These are phyloP conservation scores for Hemaris fuciformis DNA, from an alignment of 2,888 invertebrate genomes.

Conservation along the genomic window DNA sequence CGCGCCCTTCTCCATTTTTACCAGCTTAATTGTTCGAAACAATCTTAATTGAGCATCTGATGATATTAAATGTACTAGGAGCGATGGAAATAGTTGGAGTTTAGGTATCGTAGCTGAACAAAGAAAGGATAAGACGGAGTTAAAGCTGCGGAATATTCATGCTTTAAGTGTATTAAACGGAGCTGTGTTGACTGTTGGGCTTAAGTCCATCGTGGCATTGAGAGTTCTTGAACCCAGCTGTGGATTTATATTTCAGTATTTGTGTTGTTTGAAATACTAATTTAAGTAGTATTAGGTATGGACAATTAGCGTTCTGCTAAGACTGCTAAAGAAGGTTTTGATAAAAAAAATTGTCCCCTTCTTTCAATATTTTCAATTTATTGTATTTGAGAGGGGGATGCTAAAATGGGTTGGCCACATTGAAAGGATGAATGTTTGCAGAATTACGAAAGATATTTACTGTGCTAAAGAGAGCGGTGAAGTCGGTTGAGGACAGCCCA, in stretches of 20 bases:
- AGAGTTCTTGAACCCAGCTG: background rate
- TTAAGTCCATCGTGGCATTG: background rate
- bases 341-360: no score
- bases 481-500: no score
- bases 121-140: background rate
- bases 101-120: background rate
- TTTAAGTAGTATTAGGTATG: no score
- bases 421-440: no score
- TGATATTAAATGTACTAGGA: background rate
- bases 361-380: no score
- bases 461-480: no score
- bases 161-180: background rate
- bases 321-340: no score
- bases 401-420: no score
- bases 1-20: background rate
- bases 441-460: no score
- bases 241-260: background rate
- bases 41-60: background rate
- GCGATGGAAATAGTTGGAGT: background rate
- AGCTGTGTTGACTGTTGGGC: background rate
- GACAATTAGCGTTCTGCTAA: no score
- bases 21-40: background rate
- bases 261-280: no score
- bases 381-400: no score
- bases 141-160: constrained; percentile 1